Evolutionary conservation across 2,113 vertebrate genomes (phyloP), one percentile per base, ranked within the genome.

Genomic region (Melospiza georgiana): DNA sequence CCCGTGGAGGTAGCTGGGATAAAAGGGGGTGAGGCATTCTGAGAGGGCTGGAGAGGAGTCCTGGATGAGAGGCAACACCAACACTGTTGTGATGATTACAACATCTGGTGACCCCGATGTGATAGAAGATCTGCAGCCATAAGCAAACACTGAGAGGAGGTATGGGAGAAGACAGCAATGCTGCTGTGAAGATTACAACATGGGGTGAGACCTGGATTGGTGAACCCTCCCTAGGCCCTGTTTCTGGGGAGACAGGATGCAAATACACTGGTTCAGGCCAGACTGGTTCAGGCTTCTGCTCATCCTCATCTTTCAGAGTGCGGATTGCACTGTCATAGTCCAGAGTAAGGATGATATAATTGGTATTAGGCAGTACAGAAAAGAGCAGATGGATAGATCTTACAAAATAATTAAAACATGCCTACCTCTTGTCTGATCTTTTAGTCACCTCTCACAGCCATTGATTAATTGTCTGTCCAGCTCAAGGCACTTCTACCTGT

Each of bases 171-270:
- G 12, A 41, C 39, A 41, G 13, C 39, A 41, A 41, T 12, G 11
- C 41, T 14, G 41, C 41, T 41, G 41, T 43, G 41, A 43, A 43
- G 15, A 43, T 43, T 43, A 43, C 41, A 43, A 57, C 22, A 37
- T 49, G 21, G 48, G 28, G 6, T 33, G 25, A 76, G 44, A 84
- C 6, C 25, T 46, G 52, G 37, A 71, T 33, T 58, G 22, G 44
- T 31, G 24, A 46, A 0, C 7, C 46, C 16, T 54, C 31, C 11
- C 54, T 48, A 31, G 16, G 5, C 4, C 8, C 6, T 12, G 3
- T 19, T 74, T 69, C 55, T 90, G 15, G 13, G 15, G 9, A 84
- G 11, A n/a, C 5, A 37, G 37, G 24, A 14, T 85, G 24, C 9
- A 80, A 39, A 15, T 19, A 9, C 12, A 15, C 55, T n/a, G n/a